phyloP scores from a whole-genome alignment of 2,113 vertebrate genomes.

The Fulica atra region DNA sequence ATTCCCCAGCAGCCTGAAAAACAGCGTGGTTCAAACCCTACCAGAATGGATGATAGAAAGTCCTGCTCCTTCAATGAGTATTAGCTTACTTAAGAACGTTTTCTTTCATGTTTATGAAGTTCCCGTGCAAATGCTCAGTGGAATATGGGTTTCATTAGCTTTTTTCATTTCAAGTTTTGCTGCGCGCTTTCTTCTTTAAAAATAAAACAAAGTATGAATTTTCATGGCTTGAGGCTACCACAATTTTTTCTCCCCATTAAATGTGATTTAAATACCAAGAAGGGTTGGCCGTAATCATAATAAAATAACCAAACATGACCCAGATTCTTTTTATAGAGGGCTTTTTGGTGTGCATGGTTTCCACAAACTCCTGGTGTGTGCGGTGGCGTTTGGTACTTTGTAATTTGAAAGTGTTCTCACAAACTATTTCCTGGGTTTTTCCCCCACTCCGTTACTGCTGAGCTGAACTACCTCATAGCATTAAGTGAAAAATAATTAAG shows the following conservation, averaged over 20 bases:
- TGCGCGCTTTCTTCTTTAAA: constrained; percentile 3
- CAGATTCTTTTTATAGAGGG: constrained; percentile 49
- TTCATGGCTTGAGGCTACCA: constrained; percentile 68
- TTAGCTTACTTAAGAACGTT: not conserved
- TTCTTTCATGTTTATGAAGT: not conserved
- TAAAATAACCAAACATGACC: constrained; percentile 57
- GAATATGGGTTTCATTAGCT: constrained; percentile 48
- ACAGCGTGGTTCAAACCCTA: not conserved
- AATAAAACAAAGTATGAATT: constrained; percentile 35
- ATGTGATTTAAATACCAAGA: constrained; percentile 68
- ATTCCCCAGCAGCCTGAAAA: not conserved
- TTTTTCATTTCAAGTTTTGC: constrained; percentile 50
- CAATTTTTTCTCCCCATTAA: constrained; percentile 64
- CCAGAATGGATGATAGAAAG: not conserved
- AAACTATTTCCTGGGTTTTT: accelerated
- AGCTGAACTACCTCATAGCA: not conserved
- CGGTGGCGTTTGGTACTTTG: not conserved
- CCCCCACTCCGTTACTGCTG: accelerated
- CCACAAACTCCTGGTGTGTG: not conserved
- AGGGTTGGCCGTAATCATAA: constrained; percentile 49
- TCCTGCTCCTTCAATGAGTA: not conserved
- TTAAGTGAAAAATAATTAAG: accelerated
- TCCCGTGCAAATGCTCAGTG: not conserved
- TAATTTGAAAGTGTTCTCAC: not conserved
- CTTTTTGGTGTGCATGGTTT: not conserved